Conservation (phyloP, 2,113 vertebrate species). For the Paracanthobrama guichenoti region DNA sequence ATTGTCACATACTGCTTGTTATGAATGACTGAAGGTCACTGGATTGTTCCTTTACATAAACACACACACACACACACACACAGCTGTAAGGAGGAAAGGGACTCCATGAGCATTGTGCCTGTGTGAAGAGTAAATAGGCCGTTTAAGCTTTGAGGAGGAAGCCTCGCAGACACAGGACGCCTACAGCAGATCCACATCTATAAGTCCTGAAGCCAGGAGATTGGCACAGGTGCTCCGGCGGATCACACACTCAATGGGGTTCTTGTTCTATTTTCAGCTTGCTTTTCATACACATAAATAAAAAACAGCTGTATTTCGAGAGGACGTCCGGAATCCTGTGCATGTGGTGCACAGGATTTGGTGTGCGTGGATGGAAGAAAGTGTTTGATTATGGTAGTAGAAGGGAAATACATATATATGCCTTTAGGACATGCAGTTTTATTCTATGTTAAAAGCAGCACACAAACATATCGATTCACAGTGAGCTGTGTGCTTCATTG, state of each 20-base stretch:
- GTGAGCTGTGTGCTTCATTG: constrained; percentile 61
- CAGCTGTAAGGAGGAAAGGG: constrained; percentile 51
- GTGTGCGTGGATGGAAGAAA: background rate
- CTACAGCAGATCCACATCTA: constrained; percentile 35
- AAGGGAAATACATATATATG: background rate
- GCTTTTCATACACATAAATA: constrained; percentile 41
- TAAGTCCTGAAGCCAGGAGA: constrained; percentile 34
- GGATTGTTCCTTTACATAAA: background rate
- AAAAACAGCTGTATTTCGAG: constrained; percentile 43
- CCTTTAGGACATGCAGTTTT: constrained; percentile 36
- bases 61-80: constrained; percentile 19
- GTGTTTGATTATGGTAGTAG: background rate
- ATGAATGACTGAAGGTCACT: constrained; percentile 4
- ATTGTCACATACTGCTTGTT: background rate
- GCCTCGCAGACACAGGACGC: constrained; percentile 49
- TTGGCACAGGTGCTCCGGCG: constrained; percentile 48
- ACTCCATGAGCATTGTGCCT: constrained; percentile 40
- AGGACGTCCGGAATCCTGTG: constrained; percentile 8
- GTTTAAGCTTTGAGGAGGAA: constrained; percentile 44
- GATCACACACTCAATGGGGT: constrained; percentile 30
- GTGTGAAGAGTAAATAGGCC: constrained; percentile 55
- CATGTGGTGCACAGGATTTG: background rate
- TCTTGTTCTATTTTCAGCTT: constrained; percentile 35
- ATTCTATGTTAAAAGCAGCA: constrained; percentile 44
- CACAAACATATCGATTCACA: constrained; percentile 64